Percentiles rank a stretch among this genome's conserved stretches.
These are phyloP conservation scores for Polypterus bichir DNA, from an alignment of 2,113 vertebrate genomes.

Conservation along the genomic window DNA sequence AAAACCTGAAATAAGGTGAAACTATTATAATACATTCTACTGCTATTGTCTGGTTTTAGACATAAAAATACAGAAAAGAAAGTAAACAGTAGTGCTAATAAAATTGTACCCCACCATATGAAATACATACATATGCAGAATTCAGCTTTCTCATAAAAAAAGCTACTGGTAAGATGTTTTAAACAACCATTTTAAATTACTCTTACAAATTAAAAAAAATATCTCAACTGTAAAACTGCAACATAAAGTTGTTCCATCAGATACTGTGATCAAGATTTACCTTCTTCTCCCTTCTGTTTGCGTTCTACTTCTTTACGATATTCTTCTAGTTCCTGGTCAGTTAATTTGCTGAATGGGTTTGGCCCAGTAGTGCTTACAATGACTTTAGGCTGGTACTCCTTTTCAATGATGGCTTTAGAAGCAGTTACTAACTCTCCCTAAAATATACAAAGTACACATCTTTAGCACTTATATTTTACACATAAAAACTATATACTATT, in stretches of 20 bases:
- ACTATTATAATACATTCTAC: too few relatives aligned
- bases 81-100: too few relatives aligned
- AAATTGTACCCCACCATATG: too few relatives aligned
- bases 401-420: constrained; percentile 95
- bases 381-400: constrained; percentile 89
- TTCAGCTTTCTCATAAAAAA: background rate
- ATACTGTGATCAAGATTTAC: constrained; percentile 33
- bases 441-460: constrained; percentile 1
- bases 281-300: constrained; percentile 81
- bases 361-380: constrained; percentile 85
- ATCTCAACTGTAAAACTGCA: background rate
- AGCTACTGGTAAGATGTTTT: constrained; percentile 12
- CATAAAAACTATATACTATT: background rate
- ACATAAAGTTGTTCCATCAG: background rate
- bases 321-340: constrained; percentile 82
- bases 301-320: constrained; percentile 86
- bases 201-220: background rate
- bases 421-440: constrained; percentile 93
- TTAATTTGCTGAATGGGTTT: constrained; percentile 89
- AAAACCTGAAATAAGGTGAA: too few relatives aligned
- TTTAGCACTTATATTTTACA: background rate
- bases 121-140: too few relatives aligned
- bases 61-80: too few relatives aligned
- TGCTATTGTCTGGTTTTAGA: too few relatives aligned
- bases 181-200: background rate